Evolutionary conservation across 2,888 invertebrate species (phyloP), one percentile per base, ranked within the genome.

Genomic region (Metalampra italica): DNA sequence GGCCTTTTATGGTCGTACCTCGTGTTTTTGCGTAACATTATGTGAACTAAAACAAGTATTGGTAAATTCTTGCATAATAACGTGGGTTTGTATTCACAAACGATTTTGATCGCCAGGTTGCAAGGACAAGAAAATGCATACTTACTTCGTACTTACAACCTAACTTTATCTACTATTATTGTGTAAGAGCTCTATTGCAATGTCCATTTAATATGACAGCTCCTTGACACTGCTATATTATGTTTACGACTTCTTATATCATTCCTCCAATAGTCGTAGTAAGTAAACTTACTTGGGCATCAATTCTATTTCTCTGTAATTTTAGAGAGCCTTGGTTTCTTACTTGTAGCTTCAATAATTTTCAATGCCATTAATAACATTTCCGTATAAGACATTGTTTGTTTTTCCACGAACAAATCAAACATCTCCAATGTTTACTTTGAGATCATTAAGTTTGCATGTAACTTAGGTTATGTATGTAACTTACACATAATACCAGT

Each of bases 1-100:
- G 70, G 70, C 78, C 76, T 71, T 78, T 73, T 71, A 73, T 69
- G 71, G 75, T 44, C 68, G n/a, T 36, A 36, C 36, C n/a, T 67
- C 66, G 58, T 50, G 63, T 64, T 69, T 71, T 77, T 76, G 75
- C 69, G 73, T 75, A 75, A 78, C 62, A 59, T 55, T 46, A 57
- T 57, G 55, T 65, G 57, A 41, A 38, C 50, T 45, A 34, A 11
- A 44, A 34, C 36, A 22, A 45, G 15, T 46, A 30, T 39, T 46
- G 32, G 41, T 11, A 38, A 42, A 46, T 38, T 30, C 12, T 32
- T 38, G 34, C 40, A 40, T 29, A 22, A 11, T 15, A 15, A n/a
- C 13, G 42, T 29, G 29, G 42, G 42, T 30, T 29, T 42, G 30
- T 22, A 22, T 22, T 22, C 22, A 22, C 22, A 5, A 22, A 22